phyloP scores from a whole-genome alignment of 2,888 invertebrate species.

The Pseudococcus viburni region DNA sequence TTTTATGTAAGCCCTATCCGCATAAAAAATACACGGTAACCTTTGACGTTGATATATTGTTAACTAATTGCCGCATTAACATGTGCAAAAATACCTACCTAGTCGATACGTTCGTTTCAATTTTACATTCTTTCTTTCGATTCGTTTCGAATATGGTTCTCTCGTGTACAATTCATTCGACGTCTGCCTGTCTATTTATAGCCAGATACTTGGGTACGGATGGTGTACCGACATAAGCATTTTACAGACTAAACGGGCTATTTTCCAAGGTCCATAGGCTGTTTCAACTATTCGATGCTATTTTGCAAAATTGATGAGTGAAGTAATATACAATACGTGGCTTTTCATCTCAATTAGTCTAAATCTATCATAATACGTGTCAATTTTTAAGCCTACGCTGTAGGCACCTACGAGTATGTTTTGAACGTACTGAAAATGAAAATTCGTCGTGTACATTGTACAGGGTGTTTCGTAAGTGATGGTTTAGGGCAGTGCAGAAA shows the following conservation, averaged over 20 bases:
- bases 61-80: conserved; percentile 44
- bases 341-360: conserved; percentile 4
- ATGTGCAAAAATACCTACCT: conserved; percentile 31
- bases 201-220: too few species aligned
- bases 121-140: not conserved
- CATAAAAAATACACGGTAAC: not conserved
- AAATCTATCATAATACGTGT: not conserved
- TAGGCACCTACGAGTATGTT: too few species aligned
- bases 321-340: not conserved
- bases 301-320: not conserved
- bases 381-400: too few species aligned
- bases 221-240: too few species aligned
- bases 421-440: too few species aligned
- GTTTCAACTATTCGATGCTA: not conserved
- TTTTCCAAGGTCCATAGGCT: not conserved
- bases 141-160: not conserved
- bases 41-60: conserved; percentile 47
- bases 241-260: not conserved
- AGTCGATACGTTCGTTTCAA: not conserved
- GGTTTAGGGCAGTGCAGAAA: too few species aligned
- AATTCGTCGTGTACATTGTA: too few species aligned
- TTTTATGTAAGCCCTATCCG: not conserved
- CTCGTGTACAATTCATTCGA: not conserved
- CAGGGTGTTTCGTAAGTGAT: too few species aligned
- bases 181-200: not conserved